phyloP scores from a whole-genome alignment of 2,888 invertebrate genomes.

The Pterostichus niger region DNA sequence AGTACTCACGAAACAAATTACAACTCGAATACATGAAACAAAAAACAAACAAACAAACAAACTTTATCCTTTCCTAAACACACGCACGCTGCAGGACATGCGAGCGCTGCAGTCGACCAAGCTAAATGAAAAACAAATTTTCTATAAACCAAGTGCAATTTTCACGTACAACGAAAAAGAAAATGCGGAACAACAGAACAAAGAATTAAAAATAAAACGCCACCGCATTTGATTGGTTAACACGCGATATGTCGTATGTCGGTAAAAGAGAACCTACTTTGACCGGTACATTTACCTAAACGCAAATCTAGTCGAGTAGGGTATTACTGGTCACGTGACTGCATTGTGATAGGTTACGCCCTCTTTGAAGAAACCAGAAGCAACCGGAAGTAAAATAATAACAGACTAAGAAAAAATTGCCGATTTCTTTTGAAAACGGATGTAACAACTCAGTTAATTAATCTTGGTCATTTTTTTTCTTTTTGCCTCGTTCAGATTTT shows the following conservation, averaged over 20 bases:
- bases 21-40: not conserved
- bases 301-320: slow-evolving; percentile 7
- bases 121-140: slow-evolving; percentile 34
- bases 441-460: slow-evolving; percentile 5
- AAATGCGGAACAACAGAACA: slow-evolving; percentile 23
- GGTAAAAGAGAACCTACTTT: not conserved
- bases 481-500: not conserved
- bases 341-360: slow-evolving; percentile 10
- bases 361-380: not conserved
- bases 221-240: slow-evolving; percentile 12
- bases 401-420: slow-evolving; percentile 18
- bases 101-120: slow-evolving; percentile 37
- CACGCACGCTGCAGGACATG: slow-evolving; percentile 44
- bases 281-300: slow-evolving; percentile 12
- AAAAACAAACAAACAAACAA: slow-evolving; percentile 47
- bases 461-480: slow-evolving; percentile 2
- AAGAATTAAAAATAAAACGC: slow-evolving; percentile 32
- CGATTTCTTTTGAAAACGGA: slow-evolving; percentile 11
- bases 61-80: slow-evolving; percentile 21
- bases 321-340: slow-evolving; percentile 21
- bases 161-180: slow-evolving; percentile 27
- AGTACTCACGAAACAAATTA: slow-evolving; percentile 20
- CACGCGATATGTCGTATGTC: slow-evolving; percentile 22
- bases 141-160: slow-evolving; percentile 44
- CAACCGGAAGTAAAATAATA: slow-evolving; percentile 25